Evolutionary conservation across 2,113 vertebrate genomes (phyloP).

Genomic region (Pseudorhombus dupliciocellatus): DNA sequence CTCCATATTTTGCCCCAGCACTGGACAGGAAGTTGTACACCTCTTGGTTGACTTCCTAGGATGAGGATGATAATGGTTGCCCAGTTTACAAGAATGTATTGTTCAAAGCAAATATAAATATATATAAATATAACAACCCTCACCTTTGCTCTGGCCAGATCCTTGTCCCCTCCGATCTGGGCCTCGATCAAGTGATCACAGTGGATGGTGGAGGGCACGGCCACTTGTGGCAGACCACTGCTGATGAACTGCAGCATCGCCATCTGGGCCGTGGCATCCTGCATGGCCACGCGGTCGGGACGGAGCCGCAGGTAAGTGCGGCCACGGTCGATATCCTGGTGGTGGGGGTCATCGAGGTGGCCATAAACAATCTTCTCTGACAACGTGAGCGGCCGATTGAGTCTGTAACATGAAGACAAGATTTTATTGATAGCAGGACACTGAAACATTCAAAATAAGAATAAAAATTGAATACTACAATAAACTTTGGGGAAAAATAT

Average conservation of each 20-base stretch:
- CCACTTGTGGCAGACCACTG: conserved; percentile 91
- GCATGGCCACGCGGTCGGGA: conserved; percentile 97
- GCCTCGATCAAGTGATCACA: conserved; percentile 98
- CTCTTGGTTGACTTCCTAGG: conserved; percentile 92
- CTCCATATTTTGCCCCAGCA: conserved; percentile 94
- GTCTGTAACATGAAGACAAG: conserved; percentile 68
- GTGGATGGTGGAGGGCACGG: conserved; percentile 97
- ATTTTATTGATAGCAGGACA: background rate
- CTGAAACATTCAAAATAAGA: background rate
- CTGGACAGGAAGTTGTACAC: conserved; percentile 95
- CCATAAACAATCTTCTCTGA: conserved; percentile 98
- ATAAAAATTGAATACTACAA: background rate
- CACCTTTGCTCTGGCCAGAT: conserved; percentile 93
- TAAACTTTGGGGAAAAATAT: background rate
- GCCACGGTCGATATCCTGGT: conserved; percentile 92
- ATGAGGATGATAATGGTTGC: background rate
- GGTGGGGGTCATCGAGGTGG: conserved; percentile 91
- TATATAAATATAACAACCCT: background rate
- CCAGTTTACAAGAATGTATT: background rate
- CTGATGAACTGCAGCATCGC: conserved; percentile 99
- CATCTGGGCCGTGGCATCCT: conserved; percentile 98
- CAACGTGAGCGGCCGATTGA: conserved; percentile 92
- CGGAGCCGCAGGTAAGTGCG: conserved; percentile 94
- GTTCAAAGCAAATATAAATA: background rate
- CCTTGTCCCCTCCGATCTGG: conserved; percentile 88